Percentiles rank a stretch among this genome's conserved stretches.
These are phyloP conservation scores for Pachyseris speciosa DNA, from an alignment of 64 coral and sea anemone species.

Conservation along the genomic window DNA sequence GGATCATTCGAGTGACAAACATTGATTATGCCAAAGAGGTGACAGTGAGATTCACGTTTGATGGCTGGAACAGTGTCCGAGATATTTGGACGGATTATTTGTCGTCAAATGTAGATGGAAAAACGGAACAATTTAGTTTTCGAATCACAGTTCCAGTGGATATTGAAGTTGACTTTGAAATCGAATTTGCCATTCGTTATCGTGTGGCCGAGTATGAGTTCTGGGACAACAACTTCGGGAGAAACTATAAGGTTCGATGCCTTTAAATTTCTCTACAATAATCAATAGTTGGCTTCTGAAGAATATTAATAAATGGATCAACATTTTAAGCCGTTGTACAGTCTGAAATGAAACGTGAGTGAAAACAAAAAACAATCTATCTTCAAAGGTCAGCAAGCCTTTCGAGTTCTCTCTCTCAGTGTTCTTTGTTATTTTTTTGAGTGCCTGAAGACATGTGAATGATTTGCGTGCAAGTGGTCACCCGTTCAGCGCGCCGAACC, in stretches of 20 bases:
- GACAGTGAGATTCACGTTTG: conserved; percentile 38
- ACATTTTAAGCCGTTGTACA: too few species aligned
- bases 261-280: neutral
- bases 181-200: conserved; percentile 71
- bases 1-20: conserved; percentile 59
- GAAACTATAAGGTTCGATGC: conserved; percentile 58
- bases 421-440: too few species aligned
- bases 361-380: too few species aligned
- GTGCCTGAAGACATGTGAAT: too few species aligned
- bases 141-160: conserved; percentile 23
- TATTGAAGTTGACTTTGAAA: neutral
- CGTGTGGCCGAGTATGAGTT: conserved; percentile 35
- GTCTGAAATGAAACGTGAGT: too few species aligned
- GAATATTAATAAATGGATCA: too few species aligned
- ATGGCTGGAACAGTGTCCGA: conserved; percentile 38
- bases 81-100: conserved; percentile 71
- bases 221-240: conserved; percentile 72
- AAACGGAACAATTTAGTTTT: conserved; percentile 65
- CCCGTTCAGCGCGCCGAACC: too few species aligned
- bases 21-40: conserved; percentile 66
- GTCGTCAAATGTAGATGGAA: conserved; percentile 11
- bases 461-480: too few species aligned
- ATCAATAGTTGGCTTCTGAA: too few species aligned
- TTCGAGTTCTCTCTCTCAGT: too few species aligned
- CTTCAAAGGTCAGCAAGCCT: too few species aligned